A percentile compares a stretch with the other conserved stretches of the same genome.
phyloP scores from a whole-genome alignment of 2,113 vertebrate species.

The Diadophis punctatus region DNA sequence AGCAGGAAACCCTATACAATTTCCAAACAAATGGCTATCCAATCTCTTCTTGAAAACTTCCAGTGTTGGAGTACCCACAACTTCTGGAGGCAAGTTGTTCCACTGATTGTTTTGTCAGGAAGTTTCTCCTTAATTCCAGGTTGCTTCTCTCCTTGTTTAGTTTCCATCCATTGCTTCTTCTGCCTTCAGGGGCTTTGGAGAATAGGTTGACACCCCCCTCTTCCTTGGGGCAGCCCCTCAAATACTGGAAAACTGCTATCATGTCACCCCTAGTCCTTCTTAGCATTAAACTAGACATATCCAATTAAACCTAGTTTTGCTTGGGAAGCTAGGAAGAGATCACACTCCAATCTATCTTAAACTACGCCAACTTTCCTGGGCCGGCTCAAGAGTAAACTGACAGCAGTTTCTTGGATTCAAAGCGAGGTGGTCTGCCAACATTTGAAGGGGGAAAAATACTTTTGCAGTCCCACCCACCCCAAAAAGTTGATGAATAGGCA shows the following conservation, averaged over 20 bases:
- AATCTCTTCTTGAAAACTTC: not conserved
- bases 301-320: not conserved
- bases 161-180: not conserved
- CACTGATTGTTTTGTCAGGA: not conserved
- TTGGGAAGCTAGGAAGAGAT: not conserved
- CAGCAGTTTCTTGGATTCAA: not conserved
- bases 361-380: not conserved
- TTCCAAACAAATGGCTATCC: not conserved
- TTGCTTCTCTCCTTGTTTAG: not conserved
- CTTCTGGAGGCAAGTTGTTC: not conserved
- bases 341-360: not conserved
- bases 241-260: not conserved
- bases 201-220: not conserved
- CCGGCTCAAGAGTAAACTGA: not conserved
- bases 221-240: not conserved
- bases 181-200: not conserved
- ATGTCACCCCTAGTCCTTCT: not conserved
- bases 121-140: not conserved
- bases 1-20: fast-evolving
- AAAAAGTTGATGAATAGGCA: not conserved
- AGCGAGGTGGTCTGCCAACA: not conserved
- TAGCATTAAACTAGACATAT: not conserved
- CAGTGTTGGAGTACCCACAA: not conserved
- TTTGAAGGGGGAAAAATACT: not conserved
- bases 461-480: not conserved